These are phyloP conservation scores for Bos taurus DNA, from an alignment of 2,113 vertebrate species.

Conservation along the genomic window ARS-UCD2.0 NC_037334.1:48367001-48367500, in stretches of 20 bases:
- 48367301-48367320: background rate
- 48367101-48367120: constrained; percentile 88
- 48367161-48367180: constrained; percentile 93
- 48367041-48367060: constrained; percentile 91
- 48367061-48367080: constrained; percentile 95
- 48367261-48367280: background rate
- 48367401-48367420: background rate
- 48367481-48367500: background rate
- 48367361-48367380: background rate
- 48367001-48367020: constrained; percentile 78
- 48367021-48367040: constrained; percentile 72
- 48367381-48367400: background rate
- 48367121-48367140: constrained; percentile 87
- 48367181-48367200: constrained; percentile 89
- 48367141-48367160: constrained; percentile 81
- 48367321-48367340: background rate
- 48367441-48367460: background rate
- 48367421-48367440: no score
- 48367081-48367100: constrained; percentile 94
- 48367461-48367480: background rate
- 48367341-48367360: background rate
- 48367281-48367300: background rate
- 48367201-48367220: constrained; percentile 95
- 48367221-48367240: constrained; percentile 92
- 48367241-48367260: background rate